A percentile compares a stretch with the other conserved stretches of the same genome.
Evolutionary conservation across 2,888 invertebrate genomes (phyloP).

Genomic region (Ametastegia equiseti): DNA sequence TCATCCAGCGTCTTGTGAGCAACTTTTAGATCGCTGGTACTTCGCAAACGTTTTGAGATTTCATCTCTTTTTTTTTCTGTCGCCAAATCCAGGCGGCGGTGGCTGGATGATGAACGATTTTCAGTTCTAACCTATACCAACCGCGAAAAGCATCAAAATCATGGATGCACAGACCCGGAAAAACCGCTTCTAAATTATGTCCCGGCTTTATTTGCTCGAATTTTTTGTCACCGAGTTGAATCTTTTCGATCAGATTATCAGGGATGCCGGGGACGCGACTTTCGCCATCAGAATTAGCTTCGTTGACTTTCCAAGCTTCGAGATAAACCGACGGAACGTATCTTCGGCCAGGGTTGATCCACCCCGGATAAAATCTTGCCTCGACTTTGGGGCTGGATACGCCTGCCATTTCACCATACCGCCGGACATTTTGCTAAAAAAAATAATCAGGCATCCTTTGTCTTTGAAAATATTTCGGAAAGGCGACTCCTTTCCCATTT

Average conservation of each 20-base stretch:
- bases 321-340: slow-evolving; percentile 44
- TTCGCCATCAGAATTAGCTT: slow-evolving; percentile 54
- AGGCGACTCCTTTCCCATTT: slow-evolving; percentile 59
- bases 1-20: background rate
- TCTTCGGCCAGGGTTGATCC: background rate
- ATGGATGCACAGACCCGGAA: background rate
- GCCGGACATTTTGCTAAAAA: slow-evolving; percentile 49
- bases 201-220: slow-evolving; percentile 56
- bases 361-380: background rate
- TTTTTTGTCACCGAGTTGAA: slow-evolving; percentile 51
- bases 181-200: slow-evolving; percentile 46
- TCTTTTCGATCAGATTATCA: slow-evolving; percentile 51
- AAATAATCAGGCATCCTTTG: slow-evolving; percentile 53
- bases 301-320: slow-evolving; percentile 54
- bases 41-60: background rate
- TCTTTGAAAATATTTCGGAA: slow-evolving; percentile 57
- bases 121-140: background rate
- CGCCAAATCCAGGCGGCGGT: background rate
- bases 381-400: slow-evolving; percentile 55
- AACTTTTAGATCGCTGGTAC: too few species aligned
- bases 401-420: slow-evolving; percentile 55
- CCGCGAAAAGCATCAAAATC: background rate
- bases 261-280: slow-evolving; percentile 54
- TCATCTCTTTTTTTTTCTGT: background rate
- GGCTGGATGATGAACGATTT: too few species aligned